Conservation (phyloP, 2,797 vertebrate species). For the Salmo trutta region DNA sequence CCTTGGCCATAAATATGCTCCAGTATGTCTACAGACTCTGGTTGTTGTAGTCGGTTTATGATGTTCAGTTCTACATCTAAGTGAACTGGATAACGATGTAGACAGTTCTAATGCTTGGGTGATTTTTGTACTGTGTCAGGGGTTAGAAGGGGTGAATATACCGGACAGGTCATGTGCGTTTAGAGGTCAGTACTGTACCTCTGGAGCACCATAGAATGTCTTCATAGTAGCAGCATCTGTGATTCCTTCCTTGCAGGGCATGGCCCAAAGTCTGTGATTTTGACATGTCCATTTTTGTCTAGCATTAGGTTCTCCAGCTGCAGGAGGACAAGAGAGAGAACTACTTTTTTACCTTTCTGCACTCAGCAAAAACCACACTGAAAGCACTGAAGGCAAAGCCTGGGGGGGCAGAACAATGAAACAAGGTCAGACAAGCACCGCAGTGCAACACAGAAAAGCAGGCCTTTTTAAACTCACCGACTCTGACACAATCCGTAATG, state of each 20-base stretch:
- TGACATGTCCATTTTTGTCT: conserved; percentile 97
- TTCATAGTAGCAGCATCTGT: conserved; percentile 98
- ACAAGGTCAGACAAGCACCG: not conserved
- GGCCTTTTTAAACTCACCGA: not conserved
- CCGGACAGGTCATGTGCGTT: not conserved
- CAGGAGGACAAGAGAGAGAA: conserved; percentile 22
- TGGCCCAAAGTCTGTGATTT: conserved; percentile 97
- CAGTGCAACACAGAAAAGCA: not conserved
- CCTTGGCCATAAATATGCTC: not conserved
- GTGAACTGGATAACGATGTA: not conserved
- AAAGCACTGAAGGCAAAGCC: not conserved
- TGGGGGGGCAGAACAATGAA: not conserved
- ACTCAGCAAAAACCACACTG: too few relatives aligned
- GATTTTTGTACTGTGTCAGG: not conserved
- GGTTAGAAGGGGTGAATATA: not conserved
- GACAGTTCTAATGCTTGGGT: not conserved
- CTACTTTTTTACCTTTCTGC: too few relatives aligned
- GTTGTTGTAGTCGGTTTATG: not conserved
- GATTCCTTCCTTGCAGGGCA: conserved; percentile 98
- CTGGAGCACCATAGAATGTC: conserved; percentile 96
- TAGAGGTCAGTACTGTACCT: conserved; percentile 75
- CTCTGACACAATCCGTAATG: conserved; percentile 7
- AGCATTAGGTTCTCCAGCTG: conserved; percentile 98
- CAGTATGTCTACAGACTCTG: not conserved
- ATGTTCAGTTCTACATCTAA: not conserved